Conservation (phyloP, 2,888 invertebrate species). For the Colletes collaris region DNA sequence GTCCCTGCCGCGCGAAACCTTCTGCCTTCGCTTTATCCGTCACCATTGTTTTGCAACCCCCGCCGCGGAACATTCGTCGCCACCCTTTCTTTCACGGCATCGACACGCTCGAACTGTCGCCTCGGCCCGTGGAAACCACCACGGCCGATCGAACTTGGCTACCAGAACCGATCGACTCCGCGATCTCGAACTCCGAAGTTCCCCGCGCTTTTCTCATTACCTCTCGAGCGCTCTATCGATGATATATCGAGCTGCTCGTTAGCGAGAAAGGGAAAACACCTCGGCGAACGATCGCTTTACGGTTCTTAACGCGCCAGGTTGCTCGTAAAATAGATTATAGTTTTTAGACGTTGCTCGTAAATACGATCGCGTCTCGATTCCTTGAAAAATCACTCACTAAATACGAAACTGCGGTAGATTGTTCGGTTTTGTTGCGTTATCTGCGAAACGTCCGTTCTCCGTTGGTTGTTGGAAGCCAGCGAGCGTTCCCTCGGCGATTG, state of each 20-base stretch:
- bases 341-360: too few species aligned
- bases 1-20: constrained; percentile 52
- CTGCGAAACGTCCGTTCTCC: too few species aligned
- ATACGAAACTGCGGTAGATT: too few species aligned
- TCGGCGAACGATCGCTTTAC: too few species aligned
- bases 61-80: constrained; percentile 41
- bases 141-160: background rate
- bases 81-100: background rate
- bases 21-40: constrained; percentile 47
- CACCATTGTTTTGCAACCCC: constrained; percentile 62
- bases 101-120: constrained; percentile 2
- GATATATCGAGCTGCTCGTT: background rate
- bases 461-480: background rate
- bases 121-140: background rate
- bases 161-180: background rate
- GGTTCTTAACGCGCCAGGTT: too few species aligned
- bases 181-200: too few species aligned
- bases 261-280: too few species aligned
- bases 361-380: too few species aligned
- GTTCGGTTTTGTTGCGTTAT: too few species aligned
- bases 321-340: too few species aligned
- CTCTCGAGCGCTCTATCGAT: background rate
- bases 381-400: too few species aligned
- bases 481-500: background rate
- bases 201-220: too few species aligned